phyloP scores from a whole-genome alignment of 2,113 vertebrate genomes.

The Podarcis cretensis region DNA sequence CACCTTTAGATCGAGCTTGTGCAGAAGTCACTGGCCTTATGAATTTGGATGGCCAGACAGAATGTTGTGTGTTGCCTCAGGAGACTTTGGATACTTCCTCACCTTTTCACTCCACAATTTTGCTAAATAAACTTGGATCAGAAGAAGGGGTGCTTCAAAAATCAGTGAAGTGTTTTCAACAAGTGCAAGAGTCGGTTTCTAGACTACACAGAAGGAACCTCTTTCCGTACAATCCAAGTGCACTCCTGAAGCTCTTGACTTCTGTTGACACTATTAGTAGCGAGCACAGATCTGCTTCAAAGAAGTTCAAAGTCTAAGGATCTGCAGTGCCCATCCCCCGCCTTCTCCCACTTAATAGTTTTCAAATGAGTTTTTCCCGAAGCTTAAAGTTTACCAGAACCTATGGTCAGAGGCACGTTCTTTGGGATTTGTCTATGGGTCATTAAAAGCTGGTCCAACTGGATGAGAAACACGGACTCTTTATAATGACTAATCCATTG shows the following conservation, averaged over 20 bases:
- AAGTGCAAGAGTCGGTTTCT: constrained; percentile 80
- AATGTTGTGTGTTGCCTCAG: not conserved
- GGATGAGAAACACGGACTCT: not conserved
- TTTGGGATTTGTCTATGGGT: not conserved
- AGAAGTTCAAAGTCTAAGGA: not conserved
- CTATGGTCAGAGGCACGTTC: not conserved
- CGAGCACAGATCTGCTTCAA: not conserved
- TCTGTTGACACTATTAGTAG: constrained; percentile 57
- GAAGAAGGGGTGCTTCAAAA: constrained; percentile 49
- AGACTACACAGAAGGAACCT: constrained; percentile 85
- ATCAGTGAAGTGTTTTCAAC: constrained; percentile 76
- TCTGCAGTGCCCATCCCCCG: no score
- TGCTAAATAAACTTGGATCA: not conserved
- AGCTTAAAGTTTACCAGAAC: constrained; percentile 22
- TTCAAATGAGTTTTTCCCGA: not conserved
- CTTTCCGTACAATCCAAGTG: constrained; percentile 91
- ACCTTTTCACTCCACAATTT: not conserved
- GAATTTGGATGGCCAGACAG: not conserved
- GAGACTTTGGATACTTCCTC: not conserved
- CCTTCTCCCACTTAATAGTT: not conserved
- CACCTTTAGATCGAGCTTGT: constrained; percentile 3
- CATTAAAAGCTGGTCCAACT: not conserved
- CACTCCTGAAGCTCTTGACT: constrained; percentile 84
- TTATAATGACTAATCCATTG: not conserved
- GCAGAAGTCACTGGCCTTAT: constrained; percentile 4